Evolutionary conservation across 2,797 vertebrate species (phyloP), one percentile per base, ranked within the genome.

Genomic region (Ptychadena robeensis): DNA sequence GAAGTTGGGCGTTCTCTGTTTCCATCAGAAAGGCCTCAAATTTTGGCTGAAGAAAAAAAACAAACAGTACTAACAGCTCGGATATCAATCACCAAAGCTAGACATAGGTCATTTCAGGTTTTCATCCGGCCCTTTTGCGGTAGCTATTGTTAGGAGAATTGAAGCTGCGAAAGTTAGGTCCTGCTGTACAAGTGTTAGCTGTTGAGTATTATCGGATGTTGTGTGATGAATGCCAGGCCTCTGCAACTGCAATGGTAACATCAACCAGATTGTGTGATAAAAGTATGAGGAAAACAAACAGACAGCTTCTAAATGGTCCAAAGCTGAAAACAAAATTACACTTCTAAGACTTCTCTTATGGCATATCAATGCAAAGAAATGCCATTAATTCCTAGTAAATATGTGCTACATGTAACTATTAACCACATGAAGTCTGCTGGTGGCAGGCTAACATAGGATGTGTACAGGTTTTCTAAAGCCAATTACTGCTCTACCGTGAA

Each of bases 11-110:
- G 22, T 4, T n/a, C 14, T 57, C 65, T 2, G 25, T 44, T 59
- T 25, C 18, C 1, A 59, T 57, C 63, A 74, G 37, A 73, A 63
- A 61, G 37, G 68, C 67, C 59, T 48, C 38, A 57, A 70, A 82
- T 12, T 82, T 71, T 77, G 67, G 81, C 73, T 71, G 53, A 35
- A 63, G 35, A 11, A 57, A 57, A 48, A 57, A 71, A 78, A 34
- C 59, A 37, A 9, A 22, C 30, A n/a, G 34, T n/a, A n/a, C n/a
- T n/a, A 14, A 1, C 32, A 18, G 72, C 25, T 72, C 74, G 25
- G 25, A 40, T 72, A 78, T 83, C 74, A 83, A 65, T 71, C 53
- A 63, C 35, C 48, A 27, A n/a, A 34, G 44, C 28, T 9, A 31
- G 30, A 66, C 4, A 28, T 38, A 38, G 59, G 81, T 71, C 67